Conservation (phyloP, 1,140 invertebrate genomes). For the Calephelis virginiensis region DNA sequence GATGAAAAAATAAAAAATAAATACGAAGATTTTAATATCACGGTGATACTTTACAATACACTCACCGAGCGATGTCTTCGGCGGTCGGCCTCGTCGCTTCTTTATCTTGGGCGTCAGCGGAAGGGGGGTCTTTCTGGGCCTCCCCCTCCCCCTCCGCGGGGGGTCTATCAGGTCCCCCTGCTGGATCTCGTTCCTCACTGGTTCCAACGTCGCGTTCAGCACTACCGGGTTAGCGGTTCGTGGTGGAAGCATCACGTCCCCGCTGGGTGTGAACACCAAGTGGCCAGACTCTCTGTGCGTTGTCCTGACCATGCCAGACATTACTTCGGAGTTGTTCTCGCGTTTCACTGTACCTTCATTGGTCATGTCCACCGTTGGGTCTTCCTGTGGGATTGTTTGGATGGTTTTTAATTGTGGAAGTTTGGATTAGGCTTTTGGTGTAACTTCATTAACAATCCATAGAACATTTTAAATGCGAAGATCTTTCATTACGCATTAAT, state of each 20-base stretch:
- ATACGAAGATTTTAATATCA: too few relatives aligned
- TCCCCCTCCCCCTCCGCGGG: slow-evolving; percentile 56
- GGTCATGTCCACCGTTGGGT: slow-evolving; percentile 62
- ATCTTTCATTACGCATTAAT: too few relatives aligned
- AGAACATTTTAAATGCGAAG: too few relatives aligned
- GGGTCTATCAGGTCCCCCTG: slow-evolving; percentile 46
- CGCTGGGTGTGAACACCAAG: slow-evolving; percentile 71
- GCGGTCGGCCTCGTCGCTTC: slow-evolving; percentile 70
- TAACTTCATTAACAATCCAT: too few relatives aligned
- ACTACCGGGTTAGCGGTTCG: slow-evolving; percentile 34
- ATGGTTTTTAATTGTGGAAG: too few relatives aligned
- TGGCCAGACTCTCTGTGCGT: slow-evolving; percentile 72
- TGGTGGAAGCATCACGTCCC: slow-evolving; percentile 70
- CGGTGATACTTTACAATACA: slow-evolving; percentile 19
- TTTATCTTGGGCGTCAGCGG: slow-evolving; percentile 71
- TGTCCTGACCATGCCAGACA: slow-evolving; percentile 73
- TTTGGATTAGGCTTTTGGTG: too few relatives aligned
- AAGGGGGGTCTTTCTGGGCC: slow-evolving; percentile 69
- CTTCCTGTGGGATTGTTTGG: slow-evolving; percentile 43
- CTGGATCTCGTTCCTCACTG: slow-evolving; percentile 39
- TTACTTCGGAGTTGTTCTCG: slow-evolving; percentile 65
- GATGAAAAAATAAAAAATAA: too few relatives aligned
- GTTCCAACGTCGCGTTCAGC: slow-evolving; percentile 42
- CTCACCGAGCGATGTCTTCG: slow-evolving; percentile 68
- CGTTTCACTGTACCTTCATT: slow-evolving; percentile 49